Evolutionary conservation across 2,113 vertebrate genomes (phyloP).

Genomic region (Chaetodon trifascialis): DNA sequence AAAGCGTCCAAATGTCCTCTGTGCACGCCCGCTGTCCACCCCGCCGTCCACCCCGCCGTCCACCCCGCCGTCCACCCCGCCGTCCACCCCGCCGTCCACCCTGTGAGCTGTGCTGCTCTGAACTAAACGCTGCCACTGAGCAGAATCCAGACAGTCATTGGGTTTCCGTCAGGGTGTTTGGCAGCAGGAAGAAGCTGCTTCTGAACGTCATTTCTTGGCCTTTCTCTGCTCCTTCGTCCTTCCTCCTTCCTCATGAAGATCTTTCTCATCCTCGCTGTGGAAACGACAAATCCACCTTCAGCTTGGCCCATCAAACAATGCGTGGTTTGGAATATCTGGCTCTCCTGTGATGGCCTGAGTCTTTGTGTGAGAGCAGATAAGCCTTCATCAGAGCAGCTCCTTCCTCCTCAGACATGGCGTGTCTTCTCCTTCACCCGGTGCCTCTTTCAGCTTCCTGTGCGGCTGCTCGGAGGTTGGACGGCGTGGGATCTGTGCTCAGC

Average conservation of each 20-base stretch:
- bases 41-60: too few relatives aligned
- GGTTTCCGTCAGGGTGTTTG: neutral
- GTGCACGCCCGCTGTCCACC: neutral
- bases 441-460: neutral
- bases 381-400: neutral
- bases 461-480: neutral
- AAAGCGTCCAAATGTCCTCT: neutral
- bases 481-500: neutral
- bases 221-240: neutral
- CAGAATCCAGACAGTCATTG: neutral
- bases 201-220: neutral
- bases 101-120: too few relatives aligned
- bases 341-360: neutral
- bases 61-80: too few relatives aligned
- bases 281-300: constrained; percentile 19
- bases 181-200: too few relatives aligned
- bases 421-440: neutral
- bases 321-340: neutral
- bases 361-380: neutral
- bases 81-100: too few relatives aligned
- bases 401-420: neutral
- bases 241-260: neutral
- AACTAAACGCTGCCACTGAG: too few relatives aligned
- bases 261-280: neutral
- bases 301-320: neutral